Conservation (phyloP, 2,113 vertebrate genomes). For the Tetraodon nigroviridis region DNA sequence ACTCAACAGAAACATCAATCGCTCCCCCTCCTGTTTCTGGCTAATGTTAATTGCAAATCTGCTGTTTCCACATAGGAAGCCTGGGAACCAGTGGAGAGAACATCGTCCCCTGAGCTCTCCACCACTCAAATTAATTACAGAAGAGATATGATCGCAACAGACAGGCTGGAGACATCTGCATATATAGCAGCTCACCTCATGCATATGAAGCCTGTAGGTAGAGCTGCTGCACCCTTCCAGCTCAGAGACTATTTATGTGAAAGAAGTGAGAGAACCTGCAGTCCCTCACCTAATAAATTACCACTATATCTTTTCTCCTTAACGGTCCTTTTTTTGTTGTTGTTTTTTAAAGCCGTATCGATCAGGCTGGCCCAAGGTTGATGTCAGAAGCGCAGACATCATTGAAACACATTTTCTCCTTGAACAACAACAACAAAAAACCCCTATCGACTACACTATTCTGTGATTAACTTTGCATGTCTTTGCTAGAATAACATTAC, state of each 20-base stretch:
- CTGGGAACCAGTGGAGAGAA: constrained; percentile 57
- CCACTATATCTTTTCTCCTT: too few species aligned
- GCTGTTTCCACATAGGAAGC: constrained; percentile 69
- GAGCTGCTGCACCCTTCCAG: not conserved
- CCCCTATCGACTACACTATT: too few species aligned
- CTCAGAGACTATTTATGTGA: not conserved
- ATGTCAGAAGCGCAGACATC: too few species aligned
- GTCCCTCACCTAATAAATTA: not conserved
- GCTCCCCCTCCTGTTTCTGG: constrained; percentile 54
- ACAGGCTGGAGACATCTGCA: constrained; percentile 1
- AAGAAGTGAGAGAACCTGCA: not conserved
- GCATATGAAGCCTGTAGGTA: not conserved
- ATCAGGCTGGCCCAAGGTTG: too few species aligned
- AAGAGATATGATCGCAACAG: constrained; percentile 32
- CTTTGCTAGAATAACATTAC: not conserved
- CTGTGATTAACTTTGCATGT: not conserved
- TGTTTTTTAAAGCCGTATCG: too few species aligned
- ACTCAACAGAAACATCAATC: constrained; percentile 77
- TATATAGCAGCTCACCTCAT: not conserved
- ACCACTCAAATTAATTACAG: constrained; percentile 42
- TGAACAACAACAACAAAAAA: too few species aligned
- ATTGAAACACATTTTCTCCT: too few species aligned
- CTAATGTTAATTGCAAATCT: constrained; percentile 72
- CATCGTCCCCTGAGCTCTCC: constrained; percentile 40
- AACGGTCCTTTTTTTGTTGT: too few species aligned